Percentiles rank a stretch among this genome's conserved stretches.
phyloP scores from a whole-genome alignment of 2,888 invertebrate genomes.

The Sycophila texana region DNA sequence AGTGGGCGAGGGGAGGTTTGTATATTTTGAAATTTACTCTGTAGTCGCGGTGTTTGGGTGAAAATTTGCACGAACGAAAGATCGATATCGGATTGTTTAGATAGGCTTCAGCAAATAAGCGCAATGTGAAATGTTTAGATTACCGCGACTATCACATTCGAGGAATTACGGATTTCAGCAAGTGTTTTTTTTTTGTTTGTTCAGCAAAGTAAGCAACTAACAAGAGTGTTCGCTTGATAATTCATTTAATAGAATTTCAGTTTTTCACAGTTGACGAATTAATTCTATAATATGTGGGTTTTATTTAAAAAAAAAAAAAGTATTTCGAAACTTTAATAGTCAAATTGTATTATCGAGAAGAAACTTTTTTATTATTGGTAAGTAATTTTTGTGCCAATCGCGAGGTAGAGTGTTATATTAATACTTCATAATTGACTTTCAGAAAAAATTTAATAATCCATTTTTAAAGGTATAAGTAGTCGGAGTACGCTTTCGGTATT shows the following conservation, averaged over 20 bases:
- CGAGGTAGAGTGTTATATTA: too few relatives aligned
- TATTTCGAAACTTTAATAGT: too few relatives aligned
- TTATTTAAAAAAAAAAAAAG: too few relatives aligned
- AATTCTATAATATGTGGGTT: too few relatives aligned
- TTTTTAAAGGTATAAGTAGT: too few relatives aligned
- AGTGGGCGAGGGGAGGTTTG: neutral
- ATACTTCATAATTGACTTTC: neutral
- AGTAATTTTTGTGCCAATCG: too few relatives aligned
- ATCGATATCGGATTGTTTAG: constrained; percentile 25
- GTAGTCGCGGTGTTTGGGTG: neutral
- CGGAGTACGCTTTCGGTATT: neutral
- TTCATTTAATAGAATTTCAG: too few relatives aligned
- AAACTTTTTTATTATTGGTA: too few relatives aligned
- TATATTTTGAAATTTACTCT: neutral
- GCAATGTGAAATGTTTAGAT: constrained; percentile 14
- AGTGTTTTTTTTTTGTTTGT: neutral
- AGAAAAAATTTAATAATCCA: neutral
- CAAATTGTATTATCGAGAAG: too few relatives aligned
- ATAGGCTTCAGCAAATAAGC: constrained; percentile 19
- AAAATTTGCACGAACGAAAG: neutral
- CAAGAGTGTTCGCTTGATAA: neutral
- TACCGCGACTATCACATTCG: constrained; percentile 12
- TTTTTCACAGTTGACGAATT: too few relatives aligned
- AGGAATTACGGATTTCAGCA: constrained; percentile 8
- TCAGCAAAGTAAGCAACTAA: neutral